Evolutionary conservation across 1,140 invertebrate species (phyloP), one percentile per base, ranked within the genome.

Genomic region (Lasioglossum baleicum): DNA sequence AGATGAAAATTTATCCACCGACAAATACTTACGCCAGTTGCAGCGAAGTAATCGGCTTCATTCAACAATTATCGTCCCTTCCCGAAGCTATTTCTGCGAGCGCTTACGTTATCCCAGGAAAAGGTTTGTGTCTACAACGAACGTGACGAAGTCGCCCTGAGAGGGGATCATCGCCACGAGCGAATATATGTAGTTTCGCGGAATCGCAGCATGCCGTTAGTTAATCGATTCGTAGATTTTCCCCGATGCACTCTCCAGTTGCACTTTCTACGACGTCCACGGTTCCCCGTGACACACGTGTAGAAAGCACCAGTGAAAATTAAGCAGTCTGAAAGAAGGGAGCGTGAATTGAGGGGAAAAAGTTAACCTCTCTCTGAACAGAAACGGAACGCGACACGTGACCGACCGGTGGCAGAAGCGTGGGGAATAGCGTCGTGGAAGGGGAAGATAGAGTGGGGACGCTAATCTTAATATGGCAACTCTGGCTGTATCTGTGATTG

Each of bases 51-150:
- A 58, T 58, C 56, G 56, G 7, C n/a, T 58, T 58, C 56, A 58
- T 58, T 58, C 56, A 58, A n/a, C 56, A 58, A 58, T 58, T 58
- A 58, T 58, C 56, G 56, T 58, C 56, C n/a, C 56, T 58, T 58
- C 4, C 56, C 56, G 56, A 58, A 8, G n/a, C 20, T 58, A 58
- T 58, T 58, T 58, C 56, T 58, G 56, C 56, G 56, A 58, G 56
- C 56, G n/a, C 20, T 58, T 58, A 58, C 56, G 56, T 58, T 58
- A 58, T 58, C 56, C 56, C 56, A 58, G 56, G 56, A 58, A 58
- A 58, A 58, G 20, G n/a, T 20, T 58, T 20, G 56, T 20, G 56
- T 20, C 17, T 58, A 8, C 17, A n/a, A n/a, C 20, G 56, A 58
- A n/a, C 56, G 56, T n/a, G 20, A 7, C 7, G 7, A 7, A 58